phyloP scores from a whole-genome alignment of 2,888 invertebrate genomes.

The Agrotis exclamationis region DNA sequence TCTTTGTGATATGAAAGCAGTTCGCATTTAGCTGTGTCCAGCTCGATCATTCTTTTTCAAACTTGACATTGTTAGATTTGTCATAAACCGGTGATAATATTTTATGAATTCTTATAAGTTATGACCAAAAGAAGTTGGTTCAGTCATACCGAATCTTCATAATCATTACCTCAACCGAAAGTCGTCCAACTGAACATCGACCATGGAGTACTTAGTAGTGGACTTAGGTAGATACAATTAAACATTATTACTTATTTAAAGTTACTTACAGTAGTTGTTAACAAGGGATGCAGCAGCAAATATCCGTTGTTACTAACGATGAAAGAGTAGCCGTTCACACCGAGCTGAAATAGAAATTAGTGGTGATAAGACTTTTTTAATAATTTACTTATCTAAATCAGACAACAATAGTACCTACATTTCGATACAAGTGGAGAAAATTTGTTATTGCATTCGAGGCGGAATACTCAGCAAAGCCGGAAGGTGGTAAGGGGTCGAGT shows the following conservation, averaged over 20 bases:
- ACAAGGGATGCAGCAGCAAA: constrained; percentile 97
- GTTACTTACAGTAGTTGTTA: constrained; percentile 95
- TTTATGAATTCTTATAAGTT: too few relatives aligned
- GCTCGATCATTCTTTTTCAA: too few relatives aligned
- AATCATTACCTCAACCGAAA: background rate
- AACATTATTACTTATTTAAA: background rate
- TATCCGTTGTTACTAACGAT: constrained; percentile 99
- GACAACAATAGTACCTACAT: background rate
- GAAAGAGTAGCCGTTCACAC: constrained; percentile 99
- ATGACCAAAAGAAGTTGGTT: background rate
- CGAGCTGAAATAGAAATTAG: constrained; percentile 93
- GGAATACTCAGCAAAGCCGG: too few relatives aligned
- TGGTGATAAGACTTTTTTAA: background rate
- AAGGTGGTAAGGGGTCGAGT: too few relatives aligned
- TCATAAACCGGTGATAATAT: too few relatives aligned
- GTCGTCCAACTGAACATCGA: background rate
- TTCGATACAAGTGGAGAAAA: too few relatives aligned
- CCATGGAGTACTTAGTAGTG: background rate
- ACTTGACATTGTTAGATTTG: too few relatives aligned
- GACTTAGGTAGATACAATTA: background rate
- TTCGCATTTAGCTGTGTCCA: too few relatives aligned
- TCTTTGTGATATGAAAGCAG: too few relatives aligned
- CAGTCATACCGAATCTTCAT: background rate
- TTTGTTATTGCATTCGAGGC: too few relatives aligned
- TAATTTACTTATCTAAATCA: background rate